Percentiles rank a stretch among this genome's conserved stretches.
These are phyloP conservation scores for Nyctalus aviator DNA, from an alignment of 2,797 vertebrate species.

Conservation along the genomic window DNA sequence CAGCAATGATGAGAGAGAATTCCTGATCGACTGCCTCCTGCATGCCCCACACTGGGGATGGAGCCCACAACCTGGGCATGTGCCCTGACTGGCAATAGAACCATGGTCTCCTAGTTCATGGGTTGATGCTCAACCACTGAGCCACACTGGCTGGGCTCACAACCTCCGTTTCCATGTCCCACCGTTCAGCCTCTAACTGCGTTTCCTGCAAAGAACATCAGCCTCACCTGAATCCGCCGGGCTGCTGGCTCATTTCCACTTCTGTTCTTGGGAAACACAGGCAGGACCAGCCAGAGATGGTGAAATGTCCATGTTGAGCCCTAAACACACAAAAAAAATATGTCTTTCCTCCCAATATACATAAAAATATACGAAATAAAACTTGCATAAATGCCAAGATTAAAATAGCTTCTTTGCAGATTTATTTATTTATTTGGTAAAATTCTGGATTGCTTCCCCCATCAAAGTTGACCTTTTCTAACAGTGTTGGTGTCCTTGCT, in stretches of 20 bases:
- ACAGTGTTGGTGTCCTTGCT: neutral
- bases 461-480: neutral
- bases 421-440: neutral
- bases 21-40: too few relatives aligned
- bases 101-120: too few relatives aligned
- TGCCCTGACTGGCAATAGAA: too few relatives aligned
- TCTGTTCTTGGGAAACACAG: neutral
- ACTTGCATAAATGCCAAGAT: neutral
- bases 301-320: neutral
- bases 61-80: too few relatives aligned
- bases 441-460: constrained; percentile 14
- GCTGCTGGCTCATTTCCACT: neutral
- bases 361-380: neutral
- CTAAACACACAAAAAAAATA: neutral
- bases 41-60: too few relatives aligned
- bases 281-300: neutral
- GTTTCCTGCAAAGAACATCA: neutral
- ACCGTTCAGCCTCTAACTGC: neutral
- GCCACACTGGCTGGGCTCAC: neutral
- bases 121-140: too few relatives aligned
- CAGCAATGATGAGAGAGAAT: too few relatives aligned
- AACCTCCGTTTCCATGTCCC: neutral
- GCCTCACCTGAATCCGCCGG: neutral
- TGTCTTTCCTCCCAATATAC: neutral
- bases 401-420: neutral